A percentile compares a stretch with the other conserved stretches of the same genome.
These are phyloP conservation scores for Tuberolachnus salignus DNA, from an alignment of 2,888 invertebrate genomes.

Conservation along the genomic window DNA sequence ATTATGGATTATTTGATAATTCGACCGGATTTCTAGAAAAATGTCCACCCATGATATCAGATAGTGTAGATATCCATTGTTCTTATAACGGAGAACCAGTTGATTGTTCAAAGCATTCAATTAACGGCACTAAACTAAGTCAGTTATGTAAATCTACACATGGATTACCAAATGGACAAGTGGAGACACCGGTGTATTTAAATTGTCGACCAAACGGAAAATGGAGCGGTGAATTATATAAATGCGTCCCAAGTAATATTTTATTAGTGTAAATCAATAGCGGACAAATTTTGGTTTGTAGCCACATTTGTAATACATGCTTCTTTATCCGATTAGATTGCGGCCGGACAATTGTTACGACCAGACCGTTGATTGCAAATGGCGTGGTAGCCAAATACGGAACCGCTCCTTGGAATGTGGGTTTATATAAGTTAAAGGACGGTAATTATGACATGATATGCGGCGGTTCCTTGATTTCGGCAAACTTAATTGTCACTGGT, in stretches of 20 bases:
- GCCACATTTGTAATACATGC: no score
- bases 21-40: slow-evolving; percentile 56
- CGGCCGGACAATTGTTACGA: slow-evolving; percentile 60
- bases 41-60: slow-evolving; percentile 58
- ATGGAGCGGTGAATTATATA: slow-evolving; percentile 58
- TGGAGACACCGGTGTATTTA: slow-evolving; percentile 38
- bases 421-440: slow-evolving; percentile 30
- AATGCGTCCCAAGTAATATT: slow-evolving; percentile 58
- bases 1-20: not conserved
- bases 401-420: slow-evolving; percentile 60
- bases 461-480: slow-evolving; percentile 53
- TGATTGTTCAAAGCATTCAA: slow-evolving; percentile 55
- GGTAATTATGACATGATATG: slow-evolving; percentile 48
- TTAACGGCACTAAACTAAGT: slow-evolving; percentile 57
- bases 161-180: slow-evolving; percentile 1
- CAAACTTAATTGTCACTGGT: slow-evolving; percentile 54
- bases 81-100: slow-evolving; percentile 52
- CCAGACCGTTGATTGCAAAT: slow-evolving; percentile 60
- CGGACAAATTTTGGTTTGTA: not conserved
- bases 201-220: slow-evolving; percentile 57
- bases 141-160: slow-evolving; percentile 58
- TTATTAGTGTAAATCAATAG: not conserved
- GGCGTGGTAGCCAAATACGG: slow-evolving; percentile 61
- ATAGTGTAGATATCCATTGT: slow-evolving; percentile 58
- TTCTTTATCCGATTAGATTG: slow-evolving; percentile 60